Percentiles rank a stretch among this genome's conserved stretches.
Evolutionary conservation across 2,797 vertebrate species (phyloP).

Genomic region (Tympanoctomys barrerae): DNA sequence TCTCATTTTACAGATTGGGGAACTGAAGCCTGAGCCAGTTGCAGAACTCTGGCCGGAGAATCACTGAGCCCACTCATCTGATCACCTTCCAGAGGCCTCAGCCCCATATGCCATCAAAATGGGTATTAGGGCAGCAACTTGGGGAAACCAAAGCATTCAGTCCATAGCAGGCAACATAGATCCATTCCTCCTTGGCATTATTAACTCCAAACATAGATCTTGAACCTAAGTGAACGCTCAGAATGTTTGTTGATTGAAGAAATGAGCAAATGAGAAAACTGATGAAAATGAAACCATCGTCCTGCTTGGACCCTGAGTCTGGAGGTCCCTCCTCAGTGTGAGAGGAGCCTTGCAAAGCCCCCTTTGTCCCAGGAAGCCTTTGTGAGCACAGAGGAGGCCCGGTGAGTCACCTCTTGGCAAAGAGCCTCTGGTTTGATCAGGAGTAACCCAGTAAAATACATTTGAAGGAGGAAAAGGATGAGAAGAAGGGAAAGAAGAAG

Average conservation of each 20-base stretch:
- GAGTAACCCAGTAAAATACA: background rate
- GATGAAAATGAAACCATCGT: background rate
- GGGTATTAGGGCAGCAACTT: background rate
- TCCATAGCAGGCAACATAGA: accelerated
- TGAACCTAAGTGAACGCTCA: background rate
- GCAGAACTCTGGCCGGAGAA: background rate
- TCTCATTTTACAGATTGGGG: background rate
- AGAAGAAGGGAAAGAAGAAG: background rate
- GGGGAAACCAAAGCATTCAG: background rate
- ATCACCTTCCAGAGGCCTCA: background rate
- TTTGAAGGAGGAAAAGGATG: background rate
- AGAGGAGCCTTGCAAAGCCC: background rate
- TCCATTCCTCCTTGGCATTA: background rate
- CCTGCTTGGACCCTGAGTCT: background rate
- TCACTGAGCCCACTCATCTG: background rate
- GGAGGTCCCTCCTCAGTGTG: background rate
- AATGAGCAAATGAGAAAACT: background rate
- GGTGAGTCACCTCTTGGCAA: background rate
- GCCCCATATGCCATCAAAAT: background rate
- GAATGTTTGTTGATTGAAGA: background rate
- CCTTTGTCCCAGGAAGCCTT: background rate
- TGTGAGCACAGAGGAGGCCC: background rate
- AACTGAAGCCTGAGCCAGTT: background rate
- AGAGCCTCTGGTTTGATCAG: background rate
- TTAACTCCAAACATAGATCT: background rate